Evolutionary conservation across 1,140 invertebrate genomes (phyloP).

Genomic region (Drosophila albomicans): DNA sequence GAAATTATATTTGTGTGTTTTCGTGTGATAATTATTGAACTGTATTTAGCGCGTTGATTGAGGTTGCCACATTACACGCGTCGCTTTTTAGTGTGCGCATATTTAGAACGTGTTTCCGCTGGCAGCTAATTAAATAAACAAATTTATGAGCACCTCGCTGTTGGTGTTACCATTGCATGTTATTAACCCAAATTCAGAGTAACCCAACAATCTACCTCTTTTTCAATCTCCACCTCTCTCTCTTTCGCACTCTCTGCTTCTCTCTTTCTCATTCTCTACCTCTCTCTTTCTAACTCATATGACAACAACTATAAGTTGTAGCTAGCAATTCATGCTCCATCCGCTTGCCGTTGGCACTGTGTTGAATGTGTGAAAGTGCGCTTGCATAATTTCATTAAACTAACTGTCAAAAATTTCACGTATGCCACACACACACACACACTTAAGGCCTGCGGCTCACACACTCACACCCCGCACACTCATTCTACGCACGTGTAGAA

Average conservation of each 20-base stretch:
- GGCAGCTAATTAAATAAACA: conserved; percentile 71
- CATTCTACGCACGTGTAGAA: conserved; percentile 9
- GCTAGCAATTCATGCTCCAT: background rate
- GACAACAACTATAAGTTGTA: conserved; percentile 26
- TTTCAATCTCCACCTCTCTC: background rate
- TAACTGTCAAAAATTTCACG: conserved; percentile 81
- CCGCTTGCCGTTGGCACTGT: conserved; percentile 10
- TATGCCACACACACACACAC: conserved; percentile 47
- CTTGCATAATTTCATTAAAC: conserved; percentile 83
- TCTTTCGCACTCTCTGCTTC: background rate
- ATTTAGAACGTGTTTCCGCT: conserved; percentile 9
- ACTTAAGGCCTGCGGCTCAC: conserved; percentile 17
- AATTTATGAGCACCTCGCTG: conserved; percentile 45
- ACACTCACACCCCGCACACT: conserved; percentile 6
- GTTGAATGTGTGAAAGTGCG: conserved; percentile 74
- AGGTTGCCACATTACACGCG: background rate
- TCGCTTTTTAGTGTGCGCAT: background rate
- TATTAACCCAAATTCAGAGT: conserved; percentile 66
- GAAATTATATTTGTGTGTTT: background rate
- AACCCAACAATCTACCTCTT: background rate
- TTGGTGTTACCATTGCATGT: conserved; percentile 53
- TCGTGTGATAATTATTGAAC: background rate
- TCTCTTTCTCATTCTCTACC: background rate
- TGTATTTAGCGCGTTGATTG: background rate
- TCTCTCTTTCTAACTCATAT: background rate